Evolutionary conservation across 2,113 vertebrate genomes (phyloP), one percentile per base, ranked within the genome.

Genomic region (Mionectes macconnelli): DNA sequence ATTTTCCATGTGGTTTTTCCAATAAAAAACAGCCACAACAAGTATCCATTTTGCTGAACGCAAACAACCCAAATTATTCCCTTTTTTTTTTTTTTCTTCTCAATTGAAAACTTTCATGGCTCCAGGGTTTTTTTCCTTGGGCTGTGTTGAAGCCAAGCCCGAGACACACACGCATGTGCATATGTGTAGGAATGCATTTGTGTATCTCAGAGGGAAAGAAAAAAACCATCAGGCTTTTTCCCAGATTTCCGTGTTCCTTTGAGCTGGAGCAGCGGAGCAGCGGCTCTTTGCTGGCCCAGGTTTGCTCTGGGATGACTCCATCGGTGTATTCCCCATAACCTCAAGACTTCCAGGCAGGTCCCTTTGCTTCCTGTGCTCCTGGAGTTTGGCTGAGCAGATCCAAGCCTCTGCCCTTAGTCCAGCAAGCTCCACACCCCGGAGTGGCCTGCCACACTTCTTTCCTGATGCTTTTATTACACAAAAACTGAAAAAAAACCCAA

Each of bases 1-100:
- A 5, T 95, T 92, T 96, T 94, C 87, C 77, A 0, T 79, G 79
- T 85, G 91, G 87, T 80, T 96, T 96, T 87, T 89, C 94, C 93
- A 92, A 88, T 73, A 49, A 67, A 72, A 90, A 88, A 1, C 91
- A 87, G 59, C 83, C 67, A n/a, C 93, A 66, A 75, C n/a, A 47
- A 88, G 63, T 15, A 72, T 63, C 86, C 63, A 8, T 87, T 84
- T 89, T 92, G 49, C 69, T n/a, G 39, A 79, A 88, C 1, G 19
- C 91, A 62, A 88, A 66, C 67, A 86, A 83, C 89, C 78, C 57
- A 21, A 95, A 88, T 63, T 18, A 42, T 50, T 70, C 10, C 8
- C 10, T 73, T 53, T n/a, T 89, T 45, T 52, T 9, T 44, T 44
- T 10, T n/a, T 84, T 40, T 42, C 6, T 20, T 18, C 25, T 28